Evolutionary conservation across 2,113 vertebrate genomes (phyloP), one percentile per base, ranked within the genome.

Genomic region (Phalacrocorax aristotelis): DNA sequence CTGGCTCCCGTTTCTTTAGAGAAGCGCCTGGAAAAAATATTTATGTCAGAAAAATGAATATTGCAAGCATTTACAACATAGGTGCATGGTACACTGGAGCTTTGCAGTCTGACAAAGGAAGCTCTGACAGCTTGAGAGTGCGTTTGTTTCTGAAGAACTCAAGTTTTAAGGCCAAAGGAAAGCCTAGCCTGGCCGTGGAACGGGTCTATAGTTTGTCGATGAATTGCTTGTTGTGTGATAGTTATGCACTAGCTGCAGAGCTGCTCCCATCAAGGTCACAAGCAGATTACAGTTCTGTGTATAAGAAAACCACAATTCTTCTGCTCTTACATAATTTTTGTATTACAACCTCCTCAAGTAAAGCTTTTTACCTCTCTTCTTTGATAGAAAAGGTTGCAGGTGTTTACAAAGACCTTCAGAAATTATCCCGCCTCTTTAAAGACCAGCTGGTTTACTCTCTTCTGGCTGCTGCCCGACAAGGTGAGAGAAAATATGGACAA

Each of bases 391-490:
- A 98, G 42, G 98, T 98, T 26, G 98, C 98, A 5, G 96, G 95
- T 7, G 97, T 98, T 36, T 99, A 99, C 96, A 99, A 94, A 97
- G 98, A 99, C 49, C 98, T 99, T 87, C 98, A 96, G 93, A 99
- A 99, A 95, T 97, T 99, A 57, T 99, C 99, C 7, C 98, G 99
- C 19, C 95, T 99, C 83, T 99, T 99, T 97, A 99, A 99, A 97
- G 99, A 99, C 96, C 99, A 99, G 95, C 95, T 99, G 94, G 99
- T 98, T 15, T 99, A 99, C 70, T 99, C 99, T 57, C 98, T 99
- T 85, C 98, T 99, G 72, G 99, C 99, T 57, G 97, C 98, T 58
- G 98, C 99, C 66, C 98, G 99, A 97, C 99, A 99, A 98, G 99
- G 99, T 99, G 97, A 96, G 90, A 58, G 27, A n/a, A 74, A 55